These are phyloP conservation scores for Sarcophaga rosellei DNA, from an alignment of 2,888 invertebrate species.

Conservation along the genomic window DNA sequence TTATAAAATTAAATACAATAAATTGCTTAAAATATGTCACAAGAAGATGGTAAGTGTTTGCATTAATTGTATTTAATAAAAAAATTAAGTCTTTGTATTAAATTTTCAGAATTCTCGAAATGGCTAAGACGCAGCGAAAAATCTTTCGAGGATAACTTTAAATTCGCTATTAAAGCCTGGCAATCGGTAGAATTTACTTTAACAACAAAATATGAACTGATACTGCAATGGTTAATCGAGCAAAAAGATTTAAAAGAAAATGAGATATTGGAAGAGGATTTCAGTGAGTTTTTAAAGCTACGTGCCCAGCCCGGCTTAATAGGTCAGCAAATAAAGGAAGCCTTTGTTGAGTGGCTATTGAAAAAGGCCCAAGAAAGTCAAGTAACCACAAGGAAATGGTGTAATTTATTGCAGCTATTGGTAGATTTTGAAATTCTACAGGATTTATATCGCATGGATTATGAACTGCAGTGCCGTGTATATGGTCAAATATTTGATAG, in stretches of 20 bases:
- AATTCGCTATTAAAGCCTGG: slow-evolving; percentile 79
- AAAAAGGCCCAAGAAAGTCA: slow-evolving; percentile 54
- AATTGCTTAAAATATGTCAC: slow-evolving; percentile 66
- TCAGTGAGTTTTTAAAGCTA: slow-evolving; percentile 72
- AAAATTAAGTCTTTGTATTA: neutral
- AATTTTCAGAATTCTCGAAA: slow-evolving; percentile 74
- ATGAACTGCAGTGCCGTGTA: slow-evolving; percentile 70
- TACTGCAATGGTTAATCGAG: slow-evolving; percentile 76
- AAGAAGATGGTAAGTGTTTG: slow-evolving; percentile 67
- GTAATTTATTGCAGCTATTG: slow-evolving; percentile 72
- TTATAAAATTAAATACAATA: slow-evolving; percentile 26
- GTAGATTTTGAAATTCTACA: slow-evolving; percentile 76
- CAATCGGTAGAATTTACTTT: slow-evolving; percentile 78
- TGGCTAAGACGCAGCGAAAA: slow-evolving; percentile 77
- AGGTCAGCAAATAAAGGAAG: slow-evolving; percentile 70
- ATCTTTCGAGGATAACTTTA: slow-evolving; percentile 74
- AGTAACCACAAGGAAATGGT: slow-evolving; percentile 44
- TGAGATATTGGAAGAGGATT: slow-evolving; percentile 68
- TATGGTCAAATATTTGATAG: slow-evolving; percentile 72
- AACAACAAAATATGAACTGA: slow-evolving; percentile 77
- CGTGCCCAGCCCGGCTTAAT: slow-evolving; percentile 77
- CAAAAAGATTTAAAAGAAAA: slow-evolving; percentile 62
- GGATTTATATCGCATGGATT: slow-evolving; percentile 74
- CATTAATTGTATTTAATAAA: neutral
- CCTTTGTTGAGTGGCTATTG: slow-evolving; percentile 70